Evolutionary conservation across 2,888 invertebrate species (phyloP).

Genomic region (Endomychus coccineus): DNA sequence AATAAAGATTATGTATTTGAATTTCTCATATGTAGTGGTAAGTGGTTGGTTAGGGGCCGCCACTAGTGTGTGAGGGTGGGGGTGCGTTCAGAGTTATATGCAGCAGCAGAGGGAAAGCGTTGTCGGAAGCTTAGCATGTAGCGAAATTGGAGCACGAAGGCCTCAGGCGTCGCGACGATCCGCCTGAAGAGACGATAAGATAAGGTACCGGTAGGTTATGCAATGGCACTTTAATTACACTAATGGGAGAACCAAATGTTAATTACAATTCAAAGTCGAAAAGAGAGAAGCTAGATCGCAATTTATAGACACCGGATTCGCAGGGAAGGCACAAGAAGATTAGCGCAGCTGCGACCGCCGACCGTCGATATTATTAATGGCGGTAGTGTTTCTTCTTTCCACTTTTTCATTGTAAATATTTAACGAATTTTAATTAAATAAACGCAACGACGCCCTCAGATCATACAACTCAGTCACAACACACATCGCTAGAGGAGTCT

Average conservation of each 20-base stretch:
- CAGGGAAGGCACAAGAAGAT: slow-evolving; percentile 23
- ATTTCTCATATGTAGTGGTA: no score
- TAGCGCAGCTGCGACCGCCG: slow-evolving; percentile 41
- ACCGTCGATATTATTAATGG: slow-evolving; percentile 43
- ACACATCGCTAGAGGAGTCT: background rate
- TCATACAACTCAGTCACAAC: no score
- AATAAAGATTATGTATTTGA: no score
- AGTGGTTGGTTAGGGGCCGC: no score
- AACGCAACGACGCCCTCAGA: no score
- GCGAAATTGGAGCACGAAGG: slow-evolving; percentile 22
- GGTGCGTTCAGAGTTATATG: no score
- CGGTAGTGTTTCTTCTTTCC: no score
- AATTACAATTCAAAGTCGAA: slow-evolving; percentile 64
- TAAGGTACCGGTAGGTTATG: slow-evolving; percentile 50
- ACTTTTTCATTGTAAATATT: no score
- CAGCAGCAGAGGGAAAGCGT: no score
- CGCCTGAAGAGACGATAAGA: slow-evolving; percentile 43
- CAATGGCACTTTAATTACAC: slow-evolving; percentile 69
- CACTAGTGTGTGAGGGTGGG: no score
- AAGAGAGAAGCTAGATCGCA: slow-evolving; percentile 46
- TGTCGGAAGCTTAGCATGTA: no score
- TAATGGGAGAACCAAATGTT: slow-evolving; percentile 69
- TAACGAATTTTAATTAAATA: no score
- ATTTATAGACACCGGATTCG: slow-evolving; percentile 37
- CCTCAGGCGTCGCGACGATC: slow-evolving; percentile 31